Percentiles rank a stretch among this genome's conserved stretches.
Conservation (phyloP, 2,797 vertebrate species). For the Orientallactaga sibirica region DNA sequence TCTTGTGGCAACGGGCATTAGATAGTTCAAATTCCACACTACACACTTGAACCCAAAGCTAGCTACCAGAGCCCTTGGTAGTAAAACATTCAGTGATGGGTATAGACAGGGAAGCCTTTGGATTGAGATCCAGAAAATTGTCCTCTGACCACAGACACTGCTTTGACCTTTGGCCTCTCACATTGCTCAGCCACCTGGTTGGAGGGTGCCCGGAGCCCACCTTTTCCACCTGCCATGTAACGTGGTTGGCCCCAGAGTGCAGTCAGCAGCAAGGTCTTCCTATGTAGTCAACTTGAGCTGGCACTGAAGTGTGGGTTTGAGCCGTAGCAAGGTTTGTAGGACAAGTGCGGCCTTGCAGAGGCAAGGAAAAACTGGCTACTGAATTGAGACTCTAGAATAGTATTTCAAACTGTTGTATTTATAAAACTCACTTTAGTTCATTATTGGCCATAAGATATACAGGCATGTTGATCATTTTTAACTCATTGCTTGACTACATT, state of each 20-base stretch:
- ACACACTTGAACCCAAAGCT: conserved; percentile 36
- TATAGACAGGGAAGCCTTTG: background rate
- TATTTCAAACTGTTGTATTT: background rate
- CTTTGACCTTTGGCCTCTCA: background rate
- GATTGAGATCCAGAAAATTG: background rate
- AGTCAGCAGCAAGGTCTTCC: background rate
- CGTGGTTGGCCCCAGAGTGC: background rate
- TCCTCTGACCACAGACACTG: background rate
- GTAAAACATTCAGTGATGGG: background rate
- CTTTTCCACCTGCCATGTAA: conserved; percentile 38
- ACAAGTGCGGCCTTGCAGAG: background rate
- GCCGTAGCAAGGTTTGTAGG: background rate
- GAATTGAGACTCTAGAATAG: background rate
- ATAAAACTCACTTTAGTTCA: background rate
- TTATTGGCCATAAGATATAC: background rate
- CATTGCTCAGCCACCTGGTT: background rate
- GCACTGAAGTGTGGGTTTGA: background rate
- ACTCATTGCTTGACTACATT: background rate
- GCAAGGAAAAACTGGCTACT: background rate
- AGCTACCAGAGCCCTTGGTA: background rate
- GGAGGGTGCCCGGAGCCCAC: accelerated
- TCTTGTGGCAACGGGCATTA: conserved; percentile 56
- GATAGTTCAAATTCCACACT: conserved; percentile 52
- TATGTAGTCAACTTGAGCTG: background rate
- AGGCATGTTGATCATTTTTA: conserved; percentile 5